Percentiles rank a stretch among this genome's conserved stretches.
These are phyloP conservation scores for Drosophila anomalipes DNA, from an alignment of 2,888 invertebrate species.

Conservation along the genomic window DNA sequence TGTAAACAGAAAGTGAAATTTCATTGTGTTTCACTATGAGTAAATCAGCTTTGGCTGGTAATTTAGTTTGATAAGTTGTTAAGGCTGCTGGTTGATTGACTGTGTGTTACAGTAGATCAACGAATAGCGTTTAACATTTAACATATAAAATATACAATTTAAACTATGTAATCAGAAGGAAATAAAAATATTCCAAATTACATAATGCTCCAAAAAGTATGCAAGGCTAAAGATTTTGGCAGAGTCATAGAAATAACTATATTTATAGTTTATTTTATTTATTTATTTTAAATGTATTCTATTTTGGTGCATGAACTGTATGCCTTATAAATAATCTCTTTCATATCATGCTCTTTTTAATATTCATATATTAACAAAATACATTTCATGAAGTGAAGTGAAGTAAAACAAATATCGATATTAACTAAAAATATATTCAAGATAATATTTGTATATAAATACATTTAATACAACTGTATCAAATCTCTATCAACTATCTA, in stretches of 20 bases:
- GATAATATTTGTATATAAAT: not conserved
- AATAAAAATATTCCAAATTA: not conserved
- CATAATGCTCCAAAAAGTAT: constrained; percentile 7
- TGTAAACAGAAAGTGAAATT: constrained; percentile 47
- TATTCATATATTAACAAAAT: not conserved
- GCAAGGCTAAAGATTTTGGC: not conserved
- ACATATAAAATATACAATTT: not conserved
- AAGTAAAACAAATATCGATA: not conserved
- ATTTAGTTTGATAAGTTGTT: constrained; percentile 37
- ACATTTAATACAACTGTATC: not conserved
- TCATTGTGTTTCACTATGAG: constrained; percentile 33
- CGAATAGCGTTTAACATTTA: not conserved
- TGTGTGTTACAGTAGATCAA: not conserved
- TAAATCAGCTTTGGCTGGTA: constrained; percentile 47
- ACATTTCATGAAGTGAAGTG: not conserved
- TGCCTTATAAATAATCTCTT: not conserved
- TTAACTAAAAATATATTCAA: not conserved
- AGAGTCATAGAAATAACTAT: not conserved
- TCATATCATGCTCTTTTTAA: not conserved
- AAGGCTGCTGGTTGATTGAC: constrained; percentile 33
- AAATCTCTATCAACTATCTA: no score
- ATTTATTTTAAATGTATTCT: not conserved
- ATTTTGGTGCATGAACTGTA: not conserved
- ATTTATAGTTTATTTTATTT: not conserved
- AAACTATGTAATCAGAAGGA: not conserved